Evolutionary conservation across 2,113 vertebrate species (phyloP).

Genomic region (Xiphophorus couchianus): DNA sequence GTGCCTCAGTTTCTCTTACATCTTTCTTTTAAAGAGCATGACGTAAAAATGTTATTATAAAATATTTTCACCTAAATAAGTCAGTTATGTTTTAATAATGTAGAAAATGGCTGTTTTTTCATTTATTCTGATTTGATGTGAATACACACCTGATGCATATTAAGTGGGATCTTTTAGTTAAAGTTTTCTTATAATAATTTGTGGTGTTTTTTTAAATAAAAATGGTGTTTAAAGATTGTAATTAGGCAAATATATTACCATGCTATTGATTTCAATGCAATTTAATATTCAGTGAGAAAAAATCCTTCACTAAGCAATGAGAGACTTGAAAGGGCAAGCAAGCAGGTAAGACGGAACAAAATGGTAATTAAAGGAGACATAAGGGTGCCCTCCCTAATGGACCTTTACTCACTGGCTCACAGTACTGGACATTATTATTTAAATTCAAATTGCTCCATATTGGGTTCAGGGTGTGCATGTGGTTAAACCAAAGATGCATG

Average conservation of each 20-base stretch:
- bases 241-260: background rate
- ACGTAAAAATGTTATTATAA: background rate
- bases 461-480: conserved; percentile 37
- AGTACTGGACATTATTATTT: conserved; percentile 71
- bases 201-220: background rate
- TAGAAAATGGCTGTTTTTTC: background rate
- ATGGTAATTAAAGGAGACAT: conserved; percentile 65
- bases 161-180: background rate
- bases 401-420: conserved; percentile 63
- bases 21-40: background rate
- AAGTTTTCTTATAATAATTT: background rate
- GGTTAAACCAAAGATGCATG: conserved; percentile 20
- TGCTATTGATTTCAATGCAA: conserved; percentile 37
- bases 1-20: no score
- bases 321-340: conserved; percentile 36
- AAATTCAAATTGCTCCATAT: conserved; percentile 65
- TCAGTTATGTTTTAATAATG: background rate
- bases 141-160: background rate
- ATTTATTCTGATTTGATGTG: background rate
- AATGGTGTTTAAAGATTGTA: background rate
- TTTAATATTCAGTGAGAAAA: conserved; percentile 34
- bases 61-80: background rate
- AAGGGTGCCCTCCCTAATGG: conserved; percentile 66
- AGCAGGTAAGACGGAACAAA: conserved; percentile 21
- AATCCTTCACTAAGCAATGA: conserved; percentile 35